Base-by-base conservation (phyloP, 2,797 vertebrate genomes). In the Peromyscus nudipes region DNA sequence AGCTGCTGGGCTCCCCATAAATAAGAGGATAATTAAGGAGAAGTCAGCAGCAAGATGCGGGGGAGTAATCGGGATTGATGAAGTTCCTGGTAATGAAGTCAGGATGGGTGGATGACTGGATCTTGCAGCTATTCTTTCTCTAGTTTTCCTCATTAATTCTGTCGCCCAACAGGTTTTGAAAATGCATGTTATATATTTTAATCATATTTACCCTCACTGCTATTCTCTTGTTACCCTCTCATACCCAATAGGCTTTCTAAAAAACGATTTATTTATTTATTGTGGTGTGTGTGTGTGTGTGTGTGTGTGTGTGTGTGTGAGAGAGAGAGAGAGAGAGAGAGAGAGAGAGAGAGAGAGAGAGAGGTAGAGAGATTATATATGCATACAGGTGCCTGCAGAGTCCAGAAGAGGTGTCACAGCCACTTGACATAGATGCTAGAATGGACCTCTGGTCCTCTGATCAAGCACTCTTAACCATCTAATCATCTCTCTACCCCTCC, bases 81-180 rank as follows among this genome's bases (percentile, higher is more conserved):
- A 73, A 19, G 23, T 25, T 85, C 40, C 31, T 67, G 52, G 40
- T 14, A 69, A 77, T 62, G n/a, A 92, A 95, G 55, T 21, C 79
- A 76, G 31, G 65, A 52, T 0, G 2, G 64, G 80, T 16, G 31
- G 60, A 52, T 17, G 60, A 46, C 71, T 95, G 67, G 25, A 31
- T 62, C 93, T 82, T 52, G 37, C 23, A 29, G 31, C 91, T 84
- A 75, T 55, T 75, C 37, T 89, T 71, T 43, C 27, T 34, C 40
- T 57, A 79, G 87, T 75, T 94, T 85, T 85, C 60, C 75, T 85
- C 76, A 34, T 34, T 12, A 60, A 79, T 88, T 88, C 82, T 71
- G 75, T 67, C 13, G 46, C 60, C 64, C 14, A 60, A 19, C 4
- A 64, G 16, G 49, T 46, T 64, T 82, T 9, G 34, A 62, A 76